phyloP scores from a whole-genome alignment of 2,797 vertebrate species.

The Vireo griseus region DNA sequence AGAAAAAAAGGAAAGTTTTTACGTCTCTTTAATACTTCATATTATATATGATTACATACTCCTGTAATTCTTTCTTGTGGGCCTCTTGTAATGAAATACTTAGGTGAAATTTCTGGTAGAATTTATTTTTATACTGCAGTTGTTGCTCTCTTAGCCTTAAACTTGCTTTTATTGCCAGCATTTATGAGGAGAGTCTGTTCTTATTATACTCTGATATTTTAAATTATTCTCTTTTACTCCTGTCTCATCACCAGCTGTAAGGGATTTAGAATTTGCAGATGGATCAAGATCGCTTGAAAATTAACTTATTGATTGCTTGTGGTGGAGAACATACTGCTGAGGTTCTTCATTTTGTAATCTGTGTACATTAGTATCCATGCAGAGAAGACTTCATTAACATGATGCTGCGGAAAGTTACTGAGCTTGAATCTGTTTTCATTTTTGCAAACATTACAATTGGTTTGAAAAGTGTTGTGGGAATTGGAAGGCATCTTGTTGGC shows the following conservation, averaged over 20 bases:
- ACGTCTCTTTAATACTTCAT: slow-evolving; percentile 14
- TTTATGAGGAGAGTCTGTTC: slow-evolving; percentile 6
- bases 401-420: not conserved
- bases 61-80: slow-evolving; percentile 50
- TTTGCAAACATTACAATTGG: not conserved
- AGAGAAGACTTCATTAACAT: not conserved
- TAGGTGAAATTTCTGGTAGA: not conserved
- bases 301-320: not conserved
- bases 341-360: not conserved
- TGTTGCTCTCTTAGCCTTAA: not conserved
- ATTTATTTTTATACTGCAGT: slow-evolving; percentile 21
- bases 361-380: not conserved
- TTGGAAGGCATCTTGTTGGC: not conserved
- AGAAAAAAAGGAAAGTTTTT: slow-evolving; percentile 42
- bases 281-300: not conserved
- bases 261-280: not conserved
- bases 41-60: slow-evolving; percentile 42
- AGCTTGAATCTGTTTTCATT: not conserved
- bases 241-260: not conserved
- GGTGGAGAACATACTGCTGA: not conserved
- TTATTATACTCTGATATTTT: not conserved
- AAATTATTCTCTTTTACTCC: not conserved
- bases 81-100: not conserved
- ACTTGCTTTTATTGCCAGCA: not conserved
- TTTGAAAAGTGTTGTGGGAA: not conserved